A percentile compares a stretch with the other conserved stretches of the same genome.
phyloP scores from a whole-genome alignment of 2,888 invertebrate genomes.

The Andricus quercusramuli region DNA sequence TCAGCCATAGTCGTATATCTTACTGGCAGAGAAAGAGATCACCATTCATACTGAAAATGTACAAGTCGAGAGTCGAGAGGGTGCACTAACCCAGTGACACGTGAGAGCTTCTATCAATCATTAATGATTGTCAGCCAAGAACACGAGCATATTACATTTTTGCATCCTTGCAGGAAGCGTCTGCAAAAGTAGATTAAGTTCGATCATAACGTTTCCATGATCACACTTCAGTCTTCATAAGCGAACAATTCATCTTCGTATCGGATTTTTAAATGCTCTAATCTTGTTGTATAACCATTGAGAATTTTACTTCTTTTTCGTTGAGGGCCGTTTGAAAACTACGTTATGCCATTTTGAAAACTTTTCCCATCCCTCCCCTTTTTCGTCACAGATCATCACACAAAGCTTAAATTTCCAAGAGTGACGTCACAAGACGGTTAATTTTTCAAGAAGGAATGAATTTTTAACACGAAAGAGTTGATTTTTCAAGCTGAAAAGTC shows the following conservation, averaged over 20 bases:
- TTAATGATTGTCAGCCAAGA: not conserved
- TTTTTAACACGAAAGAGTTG: too few relatives aligned
- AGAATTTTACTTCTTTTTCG: not conserved
- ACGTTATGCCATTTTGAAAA: too few relatives aligned
- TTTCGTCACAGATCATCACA: too few relatives aligned
- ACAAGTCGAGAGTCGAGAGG: constrained; percentile 5
- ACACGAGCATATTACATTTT: not conserved
- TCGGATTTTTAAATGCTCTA: not conserved
- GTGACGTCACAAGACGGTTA: too few relatives aligned
- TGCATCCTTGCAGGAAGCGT: not conserved
- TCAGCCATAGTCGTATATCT: constrained; percentile 4
- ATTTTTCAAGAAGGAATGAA: too few relatives aligned
- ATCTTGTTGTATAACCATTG: not conserved
- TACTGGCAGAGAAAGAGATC: constrained; percentile 1
- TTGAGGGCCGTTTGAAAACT: not conserved
- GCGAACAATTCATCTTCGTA: not conserved
- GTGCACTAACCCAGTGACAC: constrained; percentile 43
- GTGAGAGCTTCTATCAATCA: constrained; percentile 58
- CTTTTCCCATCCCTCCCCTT: too few relatives aligned
- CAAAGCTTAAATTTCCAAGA: too few relatives aligned
- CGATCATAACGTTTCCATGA: not conserved
- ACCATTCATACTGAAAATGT: constrained; percentile 23
- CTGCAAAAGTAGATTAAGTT: not conserved
- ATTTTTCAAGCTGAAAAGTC: too few relatives aligned
- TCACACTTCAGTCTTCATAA: not conserved